Percentiles rank a stretch among this genome's conserved stretches.
phyloP scores from a whole-genome alignment of 2,113 vertebrate genomes.

The Cephalophus harveyi region DNA sequence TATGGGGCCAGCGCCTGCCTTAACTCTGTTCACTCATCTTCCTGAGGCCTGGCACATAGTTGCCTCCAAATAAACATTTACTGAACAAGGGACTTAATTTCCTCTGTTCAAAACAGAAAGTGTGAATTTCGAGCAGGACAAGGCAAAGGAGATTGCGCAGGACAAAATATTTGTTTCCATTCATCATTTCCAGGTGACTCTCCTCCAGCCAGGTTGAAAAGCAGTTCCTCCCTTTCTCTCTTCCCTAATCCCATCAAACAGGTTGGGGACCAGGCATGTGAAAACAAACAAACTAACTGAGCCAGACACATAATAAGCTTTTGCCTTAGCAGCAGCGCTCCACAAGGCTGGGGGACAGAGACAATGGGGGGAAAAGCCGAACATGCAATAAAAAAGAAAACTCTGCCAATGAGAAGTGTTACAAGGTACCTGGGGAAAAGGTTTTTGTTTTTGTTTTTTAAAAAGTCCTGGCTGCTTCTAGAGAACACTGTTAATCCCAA shows the following conservation, averaged over 20 bases:
- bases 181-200: not conserved
- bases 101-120: not conserved
- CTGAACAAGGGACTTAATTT: not conserved
- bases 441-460: not conserved
- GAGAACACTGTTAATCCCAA: not conserved
- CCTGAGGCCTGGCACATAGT: not conserved
- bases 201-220: not conserved
- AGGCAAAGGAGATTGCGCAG: not conserved
- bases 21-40: not conserved
- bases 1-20: accelerated
- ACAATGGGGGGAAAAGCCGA: accelerated
- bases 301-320: accelerated
- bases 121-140: not conserved
- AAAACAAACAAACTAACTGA: not conserved
- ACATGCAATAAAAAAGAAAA: not conserved
- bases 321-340: not conserved
- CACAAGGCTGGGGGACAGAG: not conserved
- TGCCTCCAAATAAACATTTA: not conserved
- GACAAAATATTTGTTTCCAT: not conserved
- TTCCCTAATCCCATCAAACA: not conserved
- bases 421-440: not conserved
- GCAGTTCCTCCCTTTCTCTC: not conserved
- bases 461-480: not conserved
- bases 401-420: not conserved
- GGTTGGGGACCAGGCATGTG: not conserved